Percentiles rank a stretch among this genome's conserved stretches.
phyloP scores from a whole-genome alignment of 2,888 invertebrate genomes.

The Agrotis exclamationis region DNA sequence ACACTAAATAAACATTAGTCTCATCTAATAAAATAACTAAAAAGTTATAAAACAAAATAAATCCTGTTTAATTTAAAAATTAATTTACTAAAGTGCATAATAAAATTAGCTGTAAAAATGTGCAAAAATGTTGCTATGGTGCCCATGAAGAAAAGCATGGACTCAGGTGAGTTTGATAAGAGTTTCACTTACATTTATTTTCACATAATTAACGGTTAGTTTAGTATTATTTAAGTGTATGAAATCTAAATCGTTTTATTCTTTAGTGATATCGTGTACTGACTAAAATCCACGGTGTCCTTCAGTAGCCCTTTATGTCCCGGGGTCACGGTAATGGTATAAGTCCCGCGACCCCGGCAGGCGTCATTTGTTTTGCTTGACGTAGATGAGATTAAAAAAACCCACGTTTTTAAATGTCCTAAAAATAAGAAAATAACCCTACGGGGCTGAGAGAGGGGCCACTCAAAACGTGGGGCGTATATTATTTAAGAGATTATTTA shows the following conservation, averaged over 20 bases:
- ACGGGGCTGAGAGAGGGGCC: too few relatives aligned
- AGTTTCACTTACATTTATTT: constrained; percentile 35
- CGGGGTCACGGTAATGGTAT: too few relatives aligned
- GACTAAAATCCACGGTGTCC: too few relatives aligned
- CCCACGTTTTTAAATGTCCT: too few relatives aligned
- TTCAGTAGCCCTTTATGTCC: too few relatives aligned
- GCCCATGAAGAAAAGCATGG: constrained; percentile 78
- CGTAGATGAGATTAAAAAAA: too few relatives aligned
- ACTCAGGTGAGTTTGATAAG: constrained; percentile 77
- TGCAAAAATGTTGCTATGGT: constrained; percentile 83
- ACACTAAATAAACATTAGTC: constrained; percentile 46
- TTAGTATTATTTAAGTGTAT: constrained; percentile 17
- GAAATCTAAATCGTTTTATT: constrained; percentile 9
- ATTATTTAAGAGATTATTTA: too few relatives aligned
- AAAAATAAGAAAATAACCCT: too few relatives aligned
- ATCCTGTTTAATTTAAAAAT: background rate
- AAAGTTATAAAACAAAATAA: constrained; percentile 14
- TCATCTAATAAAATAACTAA: constrained; percentile 33
- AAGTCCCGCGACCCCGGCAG: too few relatives aligned
- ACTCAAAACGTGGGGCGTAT: too few relatives aligned
- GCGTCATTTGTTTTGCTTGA: too few relatives aligned
- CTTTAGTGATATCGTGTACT: background rate
- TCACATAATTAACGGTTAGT: constrained; percentile 16
- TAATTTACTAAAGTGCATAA: constrained; percentile 54
- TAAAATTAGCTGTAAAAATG: constrained; percentile 71